Percentiles rank a stretch among this genome's conserved stretches.
Conservation (phyloP, 2,888 invertebrate genomes). For the Heliconius aoede region DNA sequence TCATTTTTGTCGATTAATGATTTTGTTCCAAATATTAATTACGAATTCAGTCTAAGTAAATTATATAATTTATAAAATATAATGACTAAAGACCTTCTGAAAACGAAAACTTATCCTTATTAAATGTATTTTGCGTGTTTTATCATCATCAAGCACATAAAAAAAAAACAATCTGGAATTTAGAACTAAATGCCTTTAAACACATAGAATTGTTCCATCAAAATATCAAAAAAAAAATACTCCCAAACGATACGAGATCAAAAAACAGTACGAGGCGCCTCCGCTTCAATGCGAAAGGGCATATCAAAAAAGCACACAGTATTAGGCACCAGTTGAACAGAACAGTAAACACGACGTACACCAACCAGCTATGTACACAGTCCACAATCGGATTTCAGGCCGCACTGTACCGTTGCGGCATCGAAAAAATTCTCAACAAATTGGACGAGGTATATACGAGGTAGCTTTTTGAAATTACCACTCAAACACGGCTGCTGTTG, state of each 20-base stretch:
- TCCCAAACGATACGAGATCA: neutral
- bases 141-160: too few relatives aligned
- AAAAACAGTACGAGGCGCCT: neutral
- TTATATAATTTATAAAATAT: too few relatives aligned
- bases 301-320: constrained; percentile 18
- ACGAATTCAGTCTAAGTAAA: too few relatives aligned
- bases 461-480: constrained; percentile 41
- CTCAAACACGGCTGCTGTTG: constrained; percentile 21
- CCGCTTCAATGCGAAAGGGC: neutral
- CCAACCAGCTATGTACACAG: constrained; percentile 3
- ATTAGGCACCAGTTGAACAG: constrained; percentile 28
- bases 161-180: too few relatives aligned
- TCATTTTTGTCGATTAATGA: neutral
- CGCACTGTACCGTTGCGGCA: constrained; percentile 17
- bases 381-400: constrained; percentile 20
- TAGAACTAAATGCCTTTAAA: too few relatives aligned
- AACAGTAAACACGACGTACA: constrained; percentile 26
- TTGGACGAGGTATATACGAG: constrained; percentile 31
- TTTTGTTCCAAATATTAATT: neutral
- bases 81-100: too few relatives aligned
- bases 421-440: constrained; percentile 35
- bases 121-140: too few relatives aligned
- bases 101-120: too few relatives aligned
- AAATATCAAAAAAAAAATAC: neutral
- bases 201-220: too few relatives aligned